These are phyloP conservation scores for Bombus confusus DNA, from an alignment of 1,140 invertebrate genomes.

Conservation along the genomic window DNA sequence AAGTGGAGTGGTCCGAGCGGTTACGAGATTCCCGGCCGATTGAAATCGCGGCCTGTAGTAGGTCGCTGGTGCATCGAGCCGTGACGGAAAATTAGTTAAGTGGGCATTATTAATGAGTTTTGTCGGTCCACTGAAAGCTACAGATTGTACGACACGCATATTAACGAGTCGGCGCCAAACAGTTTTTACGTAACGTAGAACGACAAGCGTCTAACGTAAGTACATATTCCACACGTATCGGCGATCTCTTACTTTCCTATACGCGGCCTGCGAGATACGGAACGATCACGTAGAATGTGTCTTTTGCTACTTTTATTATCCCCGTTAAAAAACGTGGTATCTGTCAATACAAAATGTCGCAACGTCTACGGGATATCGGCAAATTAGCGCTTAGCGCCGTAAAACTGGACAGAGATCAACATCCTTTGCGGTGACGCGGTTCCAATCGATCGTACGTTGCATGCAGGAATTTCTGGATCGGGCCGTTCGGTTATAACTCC, in stretches of 20 bases:
- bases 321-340: slow-evolving; percentile 4
- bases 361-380: neutral
- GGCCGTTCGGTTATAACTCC: neutral
- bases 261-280: neutral
- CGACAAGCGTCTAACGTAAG: neutral
- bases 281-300: neutral
- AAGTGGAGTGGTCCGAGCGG: slow-evolving; percentile 24
- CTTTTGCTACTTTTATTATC: slow-evolving; percentile 35
- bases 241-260: neutral
- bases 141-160: slow-evolving; percentile 62
- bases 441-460: slow-evolving; percentile 15
- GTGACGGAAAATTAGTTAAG: slow-evolving; percentile 65
- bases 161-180: slow-evolving; percentile 64
- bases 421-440: neutral
- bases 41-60: slow-evolving; percentile 6
- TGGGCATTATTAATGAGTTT: slow-evolving; percentile 67
- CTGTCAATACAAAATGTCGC: slow-evolving; percentile 47
- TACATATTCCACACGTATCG: neutral
- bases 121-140: slow-evolving; percentile 49
- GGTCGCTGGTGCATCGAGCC: slow-evolving; percentile 41
- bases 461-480: neutral
- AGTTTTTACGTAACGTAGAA: slow-evolving; percentile 54
- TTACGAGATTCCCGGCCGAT: slow-evolving; percentile 46
- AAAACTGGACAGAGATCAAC: neutral
- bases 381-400: slow-evolving; percentile 30